phyloP scores from a whole-genome alignment of 2,113 vertebrate genomes.

The Chloropsis cyanopogon region DNA sequence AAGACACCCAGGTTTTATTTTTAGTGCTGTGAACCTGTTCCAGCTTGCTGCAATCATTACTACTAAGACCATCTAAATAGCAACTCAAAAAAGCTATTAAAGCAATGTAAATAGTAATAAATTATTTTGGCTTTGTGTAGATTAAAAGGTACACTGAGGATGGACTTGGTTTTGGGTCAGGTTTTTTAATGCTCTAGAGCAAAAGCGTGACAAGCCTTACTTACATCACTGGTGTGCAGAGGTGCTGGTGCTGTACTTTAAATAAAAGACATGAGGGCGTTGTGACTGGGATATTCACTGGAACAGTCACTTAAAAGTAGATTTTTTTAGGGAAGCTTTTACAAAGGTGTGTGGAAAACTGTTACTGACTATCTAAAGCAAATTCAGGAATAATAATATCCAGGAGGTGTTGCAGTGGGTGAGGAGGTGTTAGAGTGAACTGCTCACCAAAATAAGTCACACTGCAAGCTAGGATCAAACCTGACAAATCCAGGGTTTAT shows the following conservation, averaged over 20 bases:
- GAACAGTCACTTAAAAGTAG: neutral
- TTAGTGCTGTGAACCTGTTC: neutral
- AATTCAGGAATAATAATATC: neutral
- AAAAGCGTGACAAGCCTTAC: neutral
- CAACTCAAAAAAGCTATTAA: neutral
- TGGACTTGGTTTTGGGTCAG: neutral
- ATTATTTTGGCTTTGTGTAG: neutral
- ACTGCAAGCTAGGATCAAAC: neutral
- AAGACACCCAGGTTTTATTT: slow-evolving; percentile 25
- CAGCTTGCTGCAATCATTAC: slow-evolving; percentile 1
- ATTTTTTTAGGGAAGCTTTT: slow-evolving; percentile 18
- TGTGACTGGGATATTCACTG: neutral
- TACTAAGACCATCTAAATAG: neutral
- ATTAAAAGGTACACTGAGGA: neutral
- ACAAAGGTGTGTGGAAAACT: neutral
- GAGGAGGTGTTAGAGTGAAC: neutral
- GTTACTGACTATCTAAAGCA: neutral
- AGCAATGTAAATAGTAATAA: neutral
- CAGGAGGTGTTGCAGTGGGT: neutral
- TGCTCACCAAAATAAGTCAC: neutral
- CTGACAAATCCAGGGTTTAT: neutral
- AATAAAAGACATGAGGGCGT: neutral
- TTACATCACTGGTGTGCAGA: neutral
- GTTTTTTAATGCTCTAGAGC: neutral
- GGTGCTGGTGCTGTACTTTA: neutral